These are phyloP conservation scores for Paramormyrops kingsleyae DNA, from an alignment of 2,113 vertebrate species.

Conservation along the genomic window DNA sequence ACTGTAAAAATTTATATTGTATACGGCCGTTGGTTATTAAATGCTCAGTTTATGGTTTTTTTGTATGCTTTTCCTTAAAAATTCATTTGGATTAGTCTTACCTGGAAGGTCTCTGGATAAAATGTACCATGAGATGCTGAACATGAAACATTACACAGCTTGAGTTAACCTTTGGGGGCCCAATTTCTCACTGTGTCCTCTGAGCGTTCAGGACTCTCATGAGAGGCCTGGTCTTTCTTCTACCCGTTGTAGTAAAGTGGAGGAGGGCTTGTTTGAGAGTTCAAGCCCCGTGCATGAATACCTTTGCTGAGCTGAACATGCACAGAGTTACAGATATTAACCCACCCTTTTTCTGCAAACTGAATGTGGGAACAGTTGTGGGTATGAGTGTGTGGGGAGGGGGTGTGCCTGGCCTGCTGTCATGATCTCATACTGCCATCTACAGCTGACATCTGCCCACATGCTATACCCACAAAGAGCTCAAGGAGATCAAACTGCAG, in stretches of 20 bases:
- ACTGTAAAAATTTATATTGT: not conserved
- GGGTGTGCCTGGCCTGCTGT: not conserved
- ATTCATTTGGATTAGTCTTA: not conserved
- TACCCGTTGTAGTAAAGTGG: not conserved
- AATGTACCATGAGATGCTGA: not conserved
- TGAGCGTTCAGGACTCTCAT: not conserved
- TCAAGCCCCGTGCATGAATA: not conserved
- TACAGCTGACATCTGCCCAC: conserved; percentile 14
- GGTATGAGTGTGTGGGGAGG: not conserved
- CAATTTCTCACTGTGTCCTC: not conserved
- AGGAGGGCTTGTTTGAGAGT: not conserved
- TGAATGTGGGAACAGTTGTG: not conserved
- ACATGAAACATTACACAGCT: conserved; percentile 3
- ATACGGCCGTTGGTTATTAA: not conserved
- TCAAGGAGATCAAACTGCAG: not conserved
- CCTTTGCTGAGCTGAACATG: conserved; percentile 10
- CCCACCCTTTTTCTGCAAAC: not conserved
- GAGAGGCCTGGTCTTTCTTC: not conserved
- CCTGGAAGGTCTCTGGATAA: not conserved
- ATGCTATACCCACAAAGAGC: not conserved
- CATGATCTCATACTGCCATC: conserved; percentile 20
- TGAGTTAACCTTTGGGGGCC: not conserved
- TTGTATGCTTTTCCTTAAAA: not conserved
- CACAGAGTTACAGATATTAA: not conserved
- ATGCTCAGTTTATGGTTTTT: not conserved